Percentiles rank a stretch among this genome's conserved stretches.
phyloP scores from a whole-genome alignment of 1,140 invertebrate genomes.

The Thaumatotibia leucotreta region DNA sequence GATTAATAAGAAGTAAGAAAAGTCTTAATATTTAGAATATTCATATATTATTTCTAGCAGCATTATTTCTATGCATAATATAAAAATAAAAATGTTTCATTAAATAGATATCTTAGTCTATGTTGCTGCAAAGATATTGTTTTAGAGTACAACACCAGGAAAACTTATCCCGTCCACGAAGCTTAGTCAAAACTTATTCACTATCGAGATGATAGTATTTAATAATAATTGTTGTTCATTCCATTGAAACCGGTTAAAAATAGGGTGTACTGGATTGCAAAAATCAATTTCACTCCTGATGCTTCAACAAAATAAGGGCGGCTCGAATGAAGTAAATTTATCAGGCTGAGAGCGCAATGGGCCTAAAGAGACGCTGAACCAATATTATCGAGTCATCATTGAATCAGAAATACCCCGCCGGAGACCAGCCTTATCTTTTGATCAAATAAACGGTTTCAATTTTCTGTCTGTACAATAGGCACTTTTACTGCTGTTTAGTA shows the following conservation, averaged over 20 bases:
- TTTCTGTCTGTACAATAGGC: not conserved
- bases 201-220: no score
- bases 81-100: no score
- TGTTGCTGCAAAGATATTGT: no score
- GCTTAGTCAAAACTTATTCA: no score
- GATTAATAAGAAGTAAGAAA: no score
- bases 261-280: not conserved
- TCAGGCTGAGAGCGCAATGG: not conserved
- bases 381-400: slow-evolving; percentile 11
- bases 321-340: slow-evolving; percentile 13
- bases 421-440: slow-evolving; percentile 4
- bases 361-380: slow-evolving; percentile 2
- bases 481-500: not conserved
- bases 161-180: no score
- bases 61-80: no score
- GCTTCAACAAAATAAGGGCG: slow-evolving; percentile 12
- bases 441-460: slow-evolving; percentile 13
- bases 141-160: no score
- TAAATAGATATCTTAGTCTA: no score
- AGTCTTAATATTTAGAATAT: no score
- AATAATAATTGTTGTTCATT: not conserved
- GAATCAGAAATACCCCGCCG: slow-evolving; percentile 2
- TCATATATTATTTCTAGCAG: no score
- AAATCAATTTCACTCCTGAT: slow-evolving; percentile 7
- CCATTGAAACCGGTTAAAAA: not conserved